These are phyloP conservation scores for Balaenoptera acutorostrata DNA, from an alignment of 2,113 vertebrate genomes.

Conservation along the genomic window DNA sequence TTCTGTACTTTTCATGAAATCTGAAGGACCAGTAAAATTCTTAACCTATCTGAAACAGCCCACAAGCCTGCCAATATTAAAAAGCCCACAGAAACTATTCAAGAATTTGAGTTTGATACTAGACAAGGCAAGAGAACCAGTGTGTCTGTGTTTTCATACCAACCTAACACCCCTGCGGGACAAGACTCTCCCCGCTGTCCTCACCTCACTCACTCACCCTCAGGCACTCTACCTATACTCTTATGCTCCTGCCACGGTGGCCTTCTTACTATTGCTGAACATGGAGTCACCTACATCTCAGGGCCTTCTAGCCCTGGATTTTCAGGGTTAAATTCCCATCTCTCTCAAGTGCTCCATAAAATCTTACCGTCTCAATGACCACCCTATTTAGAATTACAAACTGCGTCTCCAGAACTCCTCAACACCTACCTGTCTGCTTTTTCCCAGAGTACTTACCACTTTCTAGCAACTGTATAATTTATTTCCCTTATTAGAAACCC, in stretches of 20 bases:
- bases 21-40: not conserved
- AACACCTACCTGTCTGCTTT: not conserved
- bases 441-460: not conserved
- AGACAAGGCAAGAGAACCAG: not conserved
- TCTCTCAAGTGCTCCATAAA: not conserved
- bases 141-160: not conserved
- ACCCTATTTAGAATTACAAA: not conserved
- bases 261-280: not conserved
- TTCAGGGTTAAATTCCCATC: not conserved
- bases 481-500: not conserved
- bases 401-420: not conserved
- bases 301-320: not conserved
- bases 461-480: not conserved
- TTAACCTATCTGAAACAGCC: not conserved
- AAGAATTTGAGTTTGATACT: not conserved
- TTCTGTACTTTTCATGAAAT: not conserved
- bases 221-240: not conserved
- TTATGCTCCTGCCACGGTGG: not conserved
- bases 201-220: not conserved
- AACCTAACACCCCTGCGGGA: not conserved
- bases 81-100: not conserved
- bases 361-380: not conserved
- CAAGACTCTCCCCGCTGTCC: not conserved
- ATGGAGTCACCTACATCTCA: not conserved
- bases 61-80: not conserved